These are phyloP conservation scores for Pangasius djambal DNA, from an alignment of 2,797 vertebrate genomes.

Conservation along the genomic window DNA sequence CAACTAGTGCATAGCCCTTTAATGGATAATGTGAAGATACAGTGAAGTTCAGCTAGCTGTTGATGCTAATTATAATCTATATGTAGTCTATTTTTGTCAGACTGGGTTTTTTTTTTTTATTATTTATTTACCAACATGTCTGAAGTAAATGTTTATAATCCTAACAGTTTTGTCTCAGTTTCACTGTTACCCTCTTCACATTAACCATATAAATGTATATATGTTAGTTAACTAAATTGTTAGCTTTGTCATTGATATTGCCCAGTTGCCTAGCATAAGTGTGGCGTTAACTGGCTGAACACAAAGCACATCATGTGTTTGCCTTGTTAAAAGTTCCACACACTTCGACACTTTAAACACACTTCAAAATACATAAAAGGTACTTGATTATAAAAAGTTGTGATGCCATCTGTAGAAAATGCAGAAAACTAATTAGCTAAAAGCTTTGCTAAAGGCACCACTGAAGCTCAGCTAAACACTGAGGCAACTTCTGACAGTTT, in stretches of 20 bases:
- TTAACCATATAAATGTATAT: background rate
- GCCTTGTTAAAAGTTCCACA: background rate
- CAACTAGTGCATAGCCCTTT: background rate
- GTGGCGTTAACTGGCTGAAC: background rate
- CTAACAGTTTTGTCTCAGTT: background rate
- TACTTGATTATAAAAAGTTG: background rate
- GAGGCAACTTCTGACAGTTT: slow-evolving; percentile 9
- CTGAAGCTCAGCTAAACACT: background rate
- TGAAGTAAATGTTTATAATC: background rate
- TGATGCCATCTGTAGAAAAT: background rate
- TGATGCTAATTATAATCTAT: background rate
- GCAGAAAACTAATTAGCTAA: slow-evolving; percentile 26
- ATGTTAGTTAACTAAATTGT: background rate
- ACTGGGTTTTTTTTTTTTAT: background rate
- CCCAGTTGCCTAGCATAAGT: background rate
- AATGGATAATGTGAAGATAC: no score
- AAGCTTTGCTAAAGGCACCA: background rate
- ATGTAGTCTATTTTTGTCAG: background rate
- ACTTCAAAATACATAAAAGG: background rate
- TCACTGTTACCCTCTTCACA: background rate
- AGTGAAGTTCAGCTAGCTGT: background rate
- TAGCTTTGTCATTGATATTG: background rate
- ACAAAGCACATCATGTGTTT: background rate
- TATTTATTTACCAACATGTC: background rate
- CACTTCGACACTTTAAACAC: background rate